Evolutionary conservation across 2,888 invertebrate species (phyloP).

Genomic region (Clanis bilineata): DNA sequence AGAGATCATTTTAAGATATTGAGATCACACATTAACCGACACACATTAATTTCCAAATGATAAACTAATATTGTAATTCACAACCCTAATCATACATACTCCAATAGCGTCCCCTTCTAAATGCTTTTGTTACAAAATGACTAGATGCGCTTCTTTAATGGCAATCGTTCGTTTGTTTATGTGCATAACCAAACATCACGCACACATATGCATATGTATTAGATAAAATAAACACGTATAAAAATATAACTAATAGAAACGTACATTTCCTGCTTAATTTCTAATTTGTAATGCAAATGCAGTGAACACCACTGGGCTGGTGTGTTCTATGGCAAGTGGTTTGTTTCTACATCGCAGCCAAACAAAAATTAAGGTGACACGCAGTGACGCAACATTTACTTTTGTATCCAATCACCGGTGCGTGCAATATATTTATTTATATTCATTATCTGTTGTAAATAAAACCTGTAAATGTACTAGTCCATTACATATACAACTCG

Average conservation of each 20-base stretch:
- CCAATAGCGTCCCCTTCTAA: slow-evolving; percentile 55
- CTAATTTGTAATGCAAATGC: slow-evolving; percentile 38
- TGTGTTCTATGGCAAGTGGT: slow-evolving; percentile 50
- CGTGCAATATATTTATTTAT: background rate
- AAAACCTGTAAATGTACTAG: slow-evolving; percentile 22
- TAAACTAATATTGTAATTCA: slow-evolving; percentile 70
- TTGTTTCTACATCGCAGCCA: slow-evolving; percentile 34
- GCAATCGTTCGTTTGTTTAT: slow-evolving; percentile 44
- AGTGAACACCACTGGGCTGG: slow-evolving; percentile 43
- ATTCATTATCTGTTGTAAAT: slow-evolving; percentile 10
- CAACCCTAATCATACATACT: slow-evolving; percentile 73
- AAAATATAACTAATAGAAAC: slow-evolving; percentile 25
- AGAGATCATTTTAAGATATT: slow-evolving; percentile 70
- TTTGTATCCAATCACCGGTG: background rate
- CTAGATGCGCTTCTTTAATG: slow-evolving; percentile 69
- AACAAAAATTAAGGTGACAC: slow-evolving; percentile 21
- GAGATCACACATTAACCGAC: slow-evolving; percentile 69
- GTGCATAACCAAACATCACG: slow-evolving; percentile 14
- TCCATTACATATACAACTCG: background rate
- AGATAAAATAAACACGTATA: slow-evolving; percentile 18
- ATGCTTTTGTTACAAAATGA: slow-evolving; percentile 69
- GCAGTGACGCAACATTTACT: background rate
- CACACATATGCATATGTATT: background rate
- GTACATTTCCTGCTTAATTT: slow-evolving; percentile 36
- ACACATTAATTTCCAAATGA: slow-evolving; percentile 55